These are phyloP conservation scores for Archilochus colubris DNA, from an alignment of 2,113 vertebrate species.

Conservation along the genomic window DNA sequence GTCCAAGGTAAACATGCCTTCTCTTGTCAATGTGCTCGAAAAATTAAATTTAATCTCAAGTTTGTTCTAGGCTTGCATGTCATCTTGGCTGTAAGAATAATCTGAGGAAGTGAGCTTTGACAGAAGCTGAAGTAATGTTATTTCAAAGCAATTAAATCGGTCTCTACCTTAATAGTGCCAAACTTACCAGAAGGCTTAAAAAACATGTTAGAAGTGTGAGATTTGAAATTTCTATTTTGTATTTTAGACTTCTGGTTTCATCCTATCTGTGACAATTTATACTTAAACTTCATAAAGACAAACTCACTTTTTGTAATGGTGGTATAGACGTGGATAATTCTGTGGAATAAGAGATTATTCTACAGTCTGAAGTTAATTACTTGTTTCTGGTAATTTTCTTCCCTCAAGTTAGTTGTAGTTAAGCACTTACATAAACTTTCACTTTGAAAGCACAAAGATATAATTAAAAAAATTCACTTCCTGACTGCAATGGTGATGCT, in stretches of 20 bases:
- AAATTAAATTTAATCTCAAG: constrained; percentile 13
- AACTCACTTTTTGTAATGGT: neutral
- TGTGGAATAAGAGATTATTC: neutral
- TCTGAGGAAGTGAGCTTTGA: neutral
- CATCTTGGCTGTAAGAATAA: neutral
- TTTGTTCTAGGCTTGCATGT: constrained; percentile 28
- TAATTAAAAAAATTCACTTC: neutral
- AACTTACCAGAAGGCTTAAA: neutral
- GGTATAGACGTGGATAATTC: neutral
- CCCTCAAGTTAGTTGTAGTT: neutral
- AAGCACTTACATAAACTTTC: neutral
- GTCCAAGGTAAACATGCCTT: constrained; percentile 30
- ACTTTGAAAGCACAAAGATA: neutral
- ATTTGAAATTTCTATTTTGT: neutral
- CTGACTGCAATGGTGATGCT: neutral
- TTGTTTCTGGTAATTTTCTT: neutral
- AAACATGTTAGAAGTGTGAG: neutral
- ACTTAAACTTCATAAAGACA: neutral
- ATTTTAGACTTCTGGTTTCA: neutral
- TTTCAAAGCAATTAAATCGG: constrained; percentile 2
- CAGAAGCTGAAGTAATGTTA: constrained; percentile 37
- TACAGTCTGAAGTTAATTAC: neutral
- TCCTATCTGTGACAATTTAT: neutral
- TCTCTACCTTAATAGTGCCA: neutral
- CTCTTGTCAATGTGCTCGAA: constrained; percentile 18